Evolutionary conservation across 1,140 invertebrate genomes (phyloP).

Genomic region (Drosophila varians): DNA sequence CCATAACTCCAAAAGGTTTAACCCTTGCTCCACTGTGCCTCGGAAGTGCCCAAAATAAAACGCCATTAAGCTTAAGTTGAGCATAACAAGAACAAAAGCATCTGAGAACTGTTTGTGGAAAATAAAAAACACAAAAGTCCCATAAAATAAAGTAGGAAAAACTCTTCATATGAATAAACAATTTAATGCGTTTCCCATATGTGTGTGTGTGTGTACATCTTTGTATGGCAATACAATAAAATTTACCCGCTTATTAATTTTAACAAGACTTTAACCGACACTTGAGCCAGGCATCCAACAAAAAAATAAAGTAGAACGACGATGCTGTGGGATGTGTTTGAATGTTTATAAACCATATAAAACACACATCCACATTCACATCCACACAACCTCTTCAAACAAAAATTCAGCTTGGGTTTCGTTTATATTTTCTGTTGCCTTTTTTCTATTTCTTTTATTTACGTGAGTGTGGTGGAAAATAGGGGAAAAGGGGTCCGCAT

Average conservation of each 20-base stretch:
- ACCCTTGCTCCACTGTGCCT: slow-evolving; percentile 1
- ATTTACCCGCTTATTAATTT: slow-evolving; percentile 81
- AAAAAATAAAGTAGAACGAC: slow-evolving; percentile 17
- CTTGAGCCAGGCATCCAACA: slow-evolving; percentile 50
- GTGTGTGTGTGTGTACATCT: slow-evolving; percentile 16
- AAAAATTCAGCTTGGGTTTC: slow-evolving; percentile 61
- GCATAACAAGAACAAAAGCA: slow-evolving; percentile 41
- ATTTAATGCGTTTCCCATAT: slow-evolving; percentile 20
- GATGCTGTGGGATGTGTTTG: slow-evolving; percentile 18
- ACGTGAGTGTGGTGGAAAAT: slow-evolving; percentile 7
- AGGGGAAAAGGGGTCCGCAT: not conserved
- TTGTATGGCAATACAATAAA: slow-evolving; percentile 69
- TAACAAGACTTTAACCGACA: slow-evolving; percentile 78
- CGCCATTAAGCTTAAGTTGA: slow-evolving; percentile 51
- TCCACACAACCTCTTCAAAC: slow-evolving; percentile 54
- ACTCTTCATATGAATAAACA: slow-evolving; percentile 69
- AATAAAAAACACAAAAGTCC: slow-evolving; percentile 43
- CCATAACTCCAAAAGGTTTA: not conserved
- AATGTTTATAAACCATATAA: slow-evolving; percentile 25
- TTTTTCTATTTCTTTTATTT: slow-evolving; percentile 23
- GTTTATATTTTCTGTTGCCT: slow-evolving; percentile 26
- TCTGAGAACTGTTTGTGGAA: slow-evolving; percentile 34
- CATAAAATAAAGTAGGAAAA: slow-evolving; percentile 44
- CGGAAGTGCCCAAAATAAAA: slow-evolving; percentile 32
- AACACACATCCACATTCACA: not conserved